Base-by-base conservation (phyloP, 1,140 invertebrate species). In the Chymomyza costata region DNA sequence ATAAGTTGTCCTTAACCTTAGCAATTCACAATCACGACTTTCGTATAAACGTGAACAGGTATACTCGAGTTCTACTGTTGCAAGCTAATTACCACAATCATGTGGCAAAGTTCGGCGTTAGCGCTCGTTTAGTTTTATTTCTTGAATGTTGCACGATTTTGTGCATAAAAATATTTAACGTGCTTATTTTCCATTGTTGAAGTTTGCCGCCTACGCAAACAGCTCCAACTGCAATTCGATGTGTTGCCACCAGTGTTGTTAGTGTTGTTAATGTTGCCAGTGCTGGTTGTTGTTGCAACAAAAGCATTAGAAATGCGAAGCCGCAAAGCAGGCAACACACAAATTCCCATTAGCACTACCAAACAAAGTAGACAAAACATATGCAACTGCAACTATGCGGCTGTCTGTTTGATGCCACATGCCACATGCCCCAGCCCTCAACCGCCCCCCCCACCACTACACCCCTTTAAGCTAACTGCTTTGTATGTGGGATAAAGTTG, bases 401-500 rank as follows among this genome's bases (percentile, higher is more conserved):
- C 31, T 44, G 43, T 35, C 50, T 44, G 16, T 35, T 10, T 45
- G 34, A 38, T 41, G 43, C 57, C 58, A 57, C 41, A 57, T 43
- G 38, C 30, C 14, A n/a, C 21, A 7, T 34, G 30, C 30, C 28
- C 17, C 21, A 30, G 14, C 37, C 40, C 15, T n/a, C n/a, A n/a
- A n/a, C n/a, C n/a, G n/a, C n/a, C n/a, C n/a, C n/a, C n/a, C n/a
- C n/a, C n/a, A n/a, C n/a, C 19, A 38, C 43, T 63, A 25, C 3
- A 25, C 21, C 8, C 3, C 39, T 19, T 54, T 48, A 41, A 41
- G 43, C 25, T 32, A 19, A 68, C 58, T 68, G 55, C 60, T 66
- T 62, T 70, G n/a, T n/a, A n/a, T n/a, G 71, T 76, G 71, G 71
- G 65, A 70, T 78, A 76, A 76, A 76, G 71, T 70, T 78, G 51